Evolutionary conservation across 2,888 invertebrate species (phyloP), one percentile per base, ranked within the genome.

Genomic region (Caenorhabditis virilis): DNA sequence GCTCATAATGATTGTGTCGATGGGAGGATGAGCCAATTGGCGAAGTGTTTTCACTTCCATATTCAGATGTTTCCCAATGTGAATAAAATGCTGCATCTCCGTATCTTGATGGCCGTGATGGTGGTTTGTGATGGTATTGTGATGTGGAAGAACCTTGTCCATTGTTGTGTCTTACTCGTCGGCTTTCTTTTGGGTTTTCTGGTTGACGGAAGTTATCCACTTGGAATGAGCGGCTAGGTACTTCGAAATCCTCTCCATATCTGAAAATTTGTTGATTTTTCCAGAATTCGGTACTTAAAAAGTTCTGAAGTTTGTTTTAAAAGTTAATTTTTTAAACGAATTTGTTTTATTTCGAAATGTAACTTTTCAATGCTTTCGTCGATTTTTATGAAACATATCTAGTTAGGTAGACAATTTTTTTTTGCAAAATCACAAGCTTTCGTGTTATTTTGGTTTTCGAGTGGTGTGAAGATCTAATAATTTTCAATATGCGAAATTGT

Each of bases 21-120:
- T 55, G 52, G 7, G 22, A 15, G 51, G 50, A 26, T 55, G 61
- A 47, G 11, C 59, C 65, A 16, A 69, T 66, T 20, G 69, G 69
- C 15, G 72, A 69, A 1, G 69, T 60, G 42, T 69, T 69, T 35
- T 66, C 72, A 38, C 72, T 72, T 33, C 72, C 72, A 46, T 72
- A 72, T 23, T 72, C 72, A 4, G 72, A 72, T 7, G 72, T 69
- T 30, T 61, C 65, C 56, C 65, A 63, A 27, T 46, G 23, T 15
- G 54, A 54, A 22, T 49, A 41, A 22, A 30, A 30, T 30, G 30
- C 7, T 30, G 30, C 7, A 30, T 30, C 30, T 13, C 7, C 7
- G 13, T 30, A 30, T 30, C 42, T 18, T 42, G 20, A 20, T 20
- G 38, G 20, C 38, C 38, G 18, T 41, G 51, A 41, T 51, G 45